Evolutionary conservation across 2,113 vertebrate genomes (phyloP).

Genomic region (Morone saxatilis): DNA sequence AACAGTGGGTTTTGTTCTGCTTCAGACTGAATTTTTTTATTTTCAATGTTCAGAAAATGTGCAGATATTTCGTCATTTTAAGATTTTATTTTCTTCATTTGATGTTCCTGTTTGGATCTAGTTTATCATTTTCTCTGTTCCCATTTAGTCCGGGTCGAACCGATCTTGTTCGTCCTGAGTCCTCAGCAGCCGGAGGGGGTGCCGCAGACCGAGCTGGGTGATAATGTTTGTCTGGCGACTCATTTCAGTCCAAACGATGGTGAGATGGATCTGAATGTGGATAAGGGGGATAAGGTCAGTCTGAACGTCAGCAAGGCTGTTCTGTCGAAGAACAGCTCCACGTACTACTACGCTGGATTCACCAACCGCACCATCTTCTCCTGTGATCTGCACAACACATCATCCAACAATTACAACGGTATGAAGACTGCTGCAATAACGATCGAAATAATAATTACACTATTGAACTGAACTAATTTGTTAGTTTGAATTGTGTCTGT

Average conservation of each 20-base stretch:
- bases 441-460: too few relatives aligned
- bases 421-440: background rate
- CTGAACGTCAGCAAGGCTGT: accelerated
- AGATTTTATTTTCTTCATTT: background rate
- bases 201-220: accelerated
- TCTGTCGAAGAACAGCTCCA: background rate
- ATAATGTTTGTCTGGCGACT: constrained; percentile 68
- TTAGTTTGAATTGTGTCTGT: too few relatives aligned
- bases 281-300: accelerated
- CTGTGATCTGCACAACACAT: background rate
- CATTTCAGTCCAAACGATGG: constrained; percentile 6
- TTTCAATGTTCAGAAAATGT: background rate
- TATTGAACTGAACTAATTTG: too few relatives aligned
- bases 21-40: background rate
- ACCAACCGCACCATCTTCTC: background rate
- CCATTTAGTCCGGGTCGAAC: accelerated
- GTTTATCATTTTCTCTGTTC: background rate
- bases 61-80: background rate
- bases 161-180: constrained; percentile 36
- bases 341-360: constrained; percentile 54
- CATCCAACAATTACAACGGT: background rate
- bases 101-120: background rate
- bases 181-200: accelerated
- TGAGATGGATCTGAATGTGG: background rate
- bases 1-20: background rate